These are phyloP conservation scores for Nemapogon koenigi DNA, from an alignment of 2,888 invertebrate genomes.

Conservation along the genomic window DNA sequence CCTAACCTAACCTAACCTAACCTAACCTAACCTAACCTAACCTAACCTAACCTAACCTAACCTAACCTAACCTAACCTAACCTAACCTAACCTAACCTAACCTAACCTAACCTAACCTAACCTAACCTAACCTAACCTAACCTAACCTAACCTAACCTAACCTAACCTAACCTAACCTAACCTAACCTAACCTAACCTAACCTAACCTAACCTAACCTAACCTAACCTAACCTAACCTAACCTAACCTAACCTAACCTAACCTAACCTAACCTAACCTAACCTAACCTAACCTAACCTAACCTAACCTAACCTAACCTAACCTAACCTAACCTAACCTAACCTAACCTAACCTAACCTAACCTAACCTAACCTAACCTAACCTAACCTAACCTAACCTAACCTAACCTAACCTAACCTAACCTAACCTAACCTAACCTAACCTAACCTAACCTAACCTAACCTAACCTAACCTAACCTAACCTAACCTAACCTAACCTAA, in stretches of 20 bases:
- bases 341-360: conserved; percentile 17
- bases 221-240: conserved; percentile 22
- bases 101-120: conserved; percentile 22
- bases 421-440: too few relatives aligned
- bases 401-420: too few relatives aligned
- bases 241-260: conserved; percentile 22
- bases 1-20: conserved; percentile 15
- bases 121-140: conserved; percentile 13
- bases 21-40: conserved; percentile 16
- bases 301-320: conserved; percentile 20
- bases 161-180: conserved; percentile 23
- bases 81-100: conserved; percentile 17
- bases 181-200: conserved; percentile 23
- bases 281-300: conserved; percentile 21
- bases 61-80: conserved; percentile 16
- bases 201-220: conserved; percentile 22
- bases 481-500: too few relatives aligned
- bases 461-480: too few relatives aligned
- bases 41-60: conserved; percentile 16
- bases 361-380: conserved; percentile 18
- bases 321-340: conserved; percentile 19
- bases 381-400: too few relatives aligned
- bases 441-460: too few relatives aligned
- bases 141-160: conserved; percentile 13
- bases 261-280: conserved; percentile 22